Evolutionary conservation across 2,797 vertebrate genomes (phyloP).

Genomic region (Helarctos malayanus): DNA sequence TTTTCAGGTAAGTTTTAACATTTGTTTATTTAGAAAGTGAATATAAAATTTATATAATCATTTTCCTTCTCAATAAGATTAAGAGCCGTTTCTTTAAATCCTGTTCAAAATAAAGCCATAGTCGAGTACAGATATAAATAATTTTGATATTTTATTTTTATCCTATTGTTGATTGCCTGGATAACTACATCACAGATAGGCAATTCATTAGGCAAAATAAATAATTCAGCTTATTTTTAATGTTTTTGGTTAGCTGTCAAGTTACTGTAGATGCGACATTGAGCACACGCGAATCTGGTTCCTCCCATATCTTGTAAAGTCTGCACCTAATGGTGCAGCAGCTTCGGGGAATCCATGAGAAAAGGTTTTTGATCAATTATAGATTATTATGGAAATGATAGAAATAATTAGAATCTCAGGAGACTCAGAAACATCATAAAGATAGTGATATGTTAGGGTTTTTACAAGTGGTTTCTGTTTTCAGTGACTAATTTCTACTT

Average conservation of each 20-base stretch:
- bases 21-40: not conserved
- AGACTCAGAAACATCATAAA: not conserved
- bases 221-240: not conserved
- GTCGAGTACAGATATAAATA: not conserved
- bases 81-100: not conserved
- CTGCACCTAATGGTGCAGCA: not conserved
- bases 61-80: not conserved
- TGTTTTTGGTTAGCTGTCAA: not conserved
- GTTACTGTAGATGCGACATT: not conserved
- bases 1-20: not conserved
- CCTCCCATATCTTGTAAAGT: no score
- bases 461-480: not conserved
- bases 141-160: not conserved
- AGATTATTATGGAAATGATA: not conserved
- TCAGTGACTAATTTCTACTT: not conserved
- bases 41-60: not conserved
- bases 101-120: not conserved
- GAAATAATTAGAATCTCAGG: not conserved
- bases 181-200: not conserved
- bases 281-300: not conserved
- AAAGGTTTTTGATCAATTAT: not conserved
- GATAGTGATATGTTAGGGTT: not conserved
- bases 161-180: not conserved
- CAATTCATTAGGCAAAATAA: constrained; percentile 10
- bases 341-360: not conserved